These are phyloP conservation scores for Sericinus montela DNA, from an alignment of 2,888 invertebrate genomes.

Conservation along the genomic window DNA sequence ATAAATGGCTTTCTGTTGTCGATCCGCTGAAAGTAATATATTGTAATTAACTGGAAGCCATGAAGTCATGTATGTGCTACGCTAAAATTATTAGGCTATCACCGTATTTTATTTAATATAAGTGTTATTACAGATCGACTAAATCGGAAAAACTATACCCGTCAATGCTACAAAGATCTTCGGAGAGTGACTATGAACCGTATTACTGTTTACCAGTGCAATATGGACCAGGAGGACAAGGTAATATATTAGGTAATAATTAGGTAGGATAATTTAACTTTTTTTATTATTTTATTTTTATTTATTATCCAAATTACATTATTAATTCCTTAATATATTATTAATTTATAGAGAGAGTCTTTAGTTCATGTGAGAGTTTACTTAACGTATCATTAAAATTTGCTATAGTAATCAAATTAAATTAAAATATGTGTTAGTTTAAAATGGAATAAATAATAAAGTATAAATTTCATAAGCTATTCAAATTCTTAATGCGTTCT, in stretches of 20 bases:
- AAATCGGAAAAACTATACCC: conserved; percentile 97
- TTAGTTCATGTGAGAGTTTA: too few relatives aligned
- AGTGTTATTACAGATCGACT: conserved; percentile 85
- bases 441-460: too few relatives aligned
- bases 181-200: conserved; percentile 90
- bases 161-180: conserved; percentile 91
- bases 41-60: conserved; percentile 27
- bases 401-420: too few relatives aligned
- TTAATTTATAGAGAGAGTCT: too few relatives aligned
- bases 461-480: too few relatives aligned
- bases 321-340: too few relatives aligned
- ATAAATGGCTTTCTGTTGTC: conserved; percentile 44
- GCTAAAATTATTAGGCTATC: not conserved
- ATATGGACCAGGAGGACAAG: conserved; percentile 80
- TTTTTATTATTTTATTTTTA: too few relatives aligned
- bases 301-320: too few relatives aligned
- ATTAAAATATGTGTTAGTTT: too few relatives aligned
- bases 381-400: too few relatives aligned
- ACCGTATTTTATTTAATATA: not conserved
- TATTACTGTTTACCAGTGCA: conserved; percentile 91
- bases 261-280: too few relatives aligned
- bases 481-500: too few relatives aligned
- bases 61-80: conserved; percentile 36
- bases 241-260: conserved; percentile 68
- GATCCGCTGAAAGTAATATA: conserved; percentile 36